Conservation (phyloP, 1,140 invertebrate genomes). For the Oncopodura yosiiana region DNA sequence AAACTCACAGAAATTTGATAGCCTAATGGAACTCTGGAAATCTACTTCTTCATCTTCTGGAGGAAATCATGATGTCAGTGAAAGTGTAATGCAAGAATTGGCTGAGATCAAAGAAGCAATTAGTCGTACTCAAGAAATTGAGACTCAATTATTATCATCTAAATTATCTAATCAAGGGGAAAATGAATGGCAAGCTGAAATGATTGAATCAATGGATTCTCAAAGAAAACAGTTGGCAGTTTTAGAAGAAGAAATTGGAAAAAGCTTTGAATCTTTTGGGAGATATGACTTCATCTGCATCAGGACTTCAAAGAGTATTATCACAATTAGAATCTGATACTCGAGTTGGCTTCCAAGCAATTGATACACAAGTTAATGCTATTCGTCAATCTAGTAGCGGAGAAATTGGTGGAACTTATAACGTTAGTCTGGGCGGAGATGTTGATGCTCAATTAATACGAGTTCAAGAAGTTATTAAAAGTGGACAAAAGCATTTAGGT, state of each 20-base stretch:
- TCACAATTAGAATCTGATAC: constrained; percentile 23
- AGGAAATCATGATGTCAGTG: constrained; percentile 19
- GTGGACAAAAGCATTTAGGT: constrained; percentile 29
- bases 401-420: not conserved
- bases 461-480: constrained; percentile 25
- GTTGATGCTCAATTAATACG: constrained; percentile 17
- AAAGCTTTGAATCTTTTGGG: constrained; percentile 24
- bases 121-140: constrained; percentile 23
- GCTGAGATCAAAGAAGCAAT: constrained; percentile 32
- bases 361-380: constrained; percentile 18
- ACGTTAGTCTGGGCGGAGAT: no score
- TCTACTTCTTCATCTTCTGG: not conserved
- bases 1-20: constrained; percentile 27
- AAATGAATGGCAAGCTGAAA: constrained; percentile 29
- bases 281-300: constrained; percentile 28
- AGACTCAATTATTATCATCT: constrained; percentile 23
- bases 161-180: not conserved
- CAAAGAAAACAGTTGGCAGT: constrained; percentile 30
- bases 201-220: constrained; percentile 31
- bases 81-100: constrained; percentile 26
- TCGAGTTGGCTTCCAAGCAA: constrained; percentile 14
- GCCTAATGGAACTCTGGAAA: constrained; percentile 28
- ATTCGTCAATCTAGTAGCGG: not conserved
- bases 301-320: constrained; percentile 17
- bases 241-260: constrained; percentile 32